Conservation (phyloP, 2,797 vertebrate genomes). For the Anguilla anguilla region DNA sequence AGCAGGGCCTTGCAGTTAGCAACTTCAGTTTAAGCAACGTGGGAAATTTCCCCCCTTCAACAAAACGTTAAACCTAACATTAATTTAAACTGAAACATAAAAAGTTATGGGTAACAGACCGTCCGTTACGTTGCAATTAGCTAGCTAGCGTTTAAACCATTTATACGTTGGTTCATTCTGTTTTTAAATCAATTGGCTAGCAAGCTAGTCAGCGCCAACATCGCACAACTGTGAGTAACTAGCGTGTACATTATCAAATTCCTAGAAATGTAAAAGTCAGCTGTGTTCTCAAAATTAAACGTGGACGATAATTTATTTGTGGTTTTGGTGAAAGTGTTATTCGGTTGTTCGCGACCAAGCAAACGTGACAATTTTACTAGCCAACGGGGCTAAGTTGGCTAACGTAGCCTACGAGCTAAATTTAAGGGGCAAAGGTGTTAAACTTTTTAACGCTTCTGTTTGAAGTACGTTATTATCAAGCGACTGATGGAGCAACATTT, state of each 20-base stretch:
- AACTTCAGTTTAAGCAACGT: conserved; percentile 2
- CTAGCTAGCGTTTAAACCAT: neutral
- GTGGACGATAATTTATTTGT: neutral
- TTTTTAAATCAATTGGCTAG: neutral
- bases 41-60: neutral
- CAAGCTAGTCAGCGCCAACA: neutral
- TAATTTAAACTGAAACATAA: neutral
- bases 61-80: neutral
- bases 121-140: neutral
- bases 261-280: neutral
- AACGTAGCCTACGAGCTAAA: neutral
- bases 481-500: neutral
- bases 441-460: conserved; percentile 1
- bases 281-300: neutral
- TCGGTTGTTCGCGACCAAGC: neutral
- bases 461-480: neutral
- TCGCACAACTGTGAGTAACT: neutral
- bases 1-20: neutral
- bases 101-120: neutral
- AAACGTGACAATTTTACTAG: conserved; percentile 8
- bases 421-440: neutral
- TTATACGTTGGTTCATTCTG: neutral
- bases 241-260: neutral
- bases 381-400: neutral
- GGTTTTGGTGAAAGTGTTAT: neutral